Percentiles rank a stretch among this genome's conserved stretches.
Conservation (phyloP, 2,113 vertebrate species). For the Entomyzon cyanotis region DNA sequence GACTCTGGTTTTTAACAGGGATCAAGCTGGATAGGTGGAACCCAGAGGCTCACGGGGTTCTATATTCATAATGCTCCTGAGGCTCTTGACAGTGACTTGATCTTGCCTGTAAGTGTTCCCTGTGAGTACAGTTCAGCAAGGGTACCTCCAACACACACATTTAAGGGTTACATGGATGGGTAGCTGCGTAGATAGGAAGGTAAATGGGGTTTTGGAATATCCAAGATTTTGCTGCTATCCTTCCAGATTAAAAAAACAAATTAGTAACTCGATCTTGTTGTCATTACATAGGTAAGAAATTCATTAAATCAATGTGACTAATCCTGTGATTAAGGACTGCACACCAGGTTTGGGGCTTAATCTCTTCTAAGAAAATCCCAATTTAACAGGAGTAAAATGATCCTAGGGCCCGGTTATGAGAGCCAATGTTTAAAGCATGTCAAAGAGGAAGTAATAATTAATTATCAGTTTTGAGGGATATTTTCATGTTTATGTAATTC, state of each 20-base stretch:
- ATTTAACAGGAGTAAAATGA: conserved; percentile 8
- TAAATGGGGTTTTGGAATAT: not conserved
- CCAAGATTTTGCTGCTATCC: not conserved
- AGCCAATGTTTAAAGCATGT: not conserved
- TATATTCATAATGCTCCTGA: fast-evolving
- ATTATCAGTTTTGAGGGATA: not conserved
- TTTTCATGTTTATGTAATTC: conserved; percentile 12
- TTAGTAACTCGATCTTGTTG: not conserved
- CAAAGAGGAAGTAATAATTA: not conserved
- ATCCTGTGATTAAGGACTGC: not conserved
- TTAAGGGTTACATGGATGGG: not conserved
- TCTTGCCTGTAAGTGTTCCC: not conserved
- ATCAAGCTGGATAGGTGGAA: not conserved
- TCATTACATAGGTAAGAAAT: conserved; percentile 1
- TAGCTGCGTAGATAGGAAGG: not conserved
- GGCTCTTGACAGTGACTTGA: not conserved
- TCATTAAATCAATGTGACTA: not conserved
- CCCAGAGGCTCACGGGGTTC: fast-evolving
- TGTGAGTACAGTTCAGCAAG: fast-evolving
- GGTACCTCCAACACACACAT: not conserved
- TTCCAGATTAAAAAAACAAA: not conserved
- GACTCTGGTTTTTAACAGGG: not conserved
- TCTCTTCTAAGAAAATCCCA: not conserved
- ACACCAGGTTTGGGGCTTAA: not conserved
- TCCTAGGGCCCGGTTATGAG: not conserved